Percentiles rank a stretch among this genome's conserved stretches.
These are phyloP conservation scores for Tetrax tetrax DNA, from an alignment of 2,113 vertebrate species.

Conservation along the genomic window DNA sequence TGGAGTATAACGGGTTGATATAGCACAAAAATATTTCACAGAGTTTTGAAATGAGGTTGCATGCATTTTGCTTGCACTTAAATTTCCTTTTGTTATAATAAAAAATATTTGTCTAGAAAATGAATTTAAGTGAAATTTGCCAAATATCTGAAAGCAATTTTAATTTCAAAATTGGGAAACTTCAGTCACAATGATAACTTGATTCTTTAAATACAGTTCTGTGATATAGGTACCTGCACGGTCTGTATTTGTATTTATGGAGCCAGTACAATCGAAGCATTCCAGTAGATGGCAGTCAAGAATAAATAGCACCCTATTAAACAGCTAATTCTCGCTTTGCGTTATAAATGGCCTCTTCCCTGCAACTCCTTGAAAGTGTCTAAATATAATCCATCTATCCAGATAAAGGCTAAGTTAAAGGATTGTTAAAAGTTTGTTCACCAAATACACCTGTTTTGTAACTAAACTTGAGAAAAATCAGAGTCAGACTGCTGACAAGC, in stretches of 20 bases:
- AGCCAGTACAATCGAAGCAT: not conserved
- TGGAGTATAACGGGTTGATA: not conserved
- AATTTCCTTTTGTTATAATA: not conserved
- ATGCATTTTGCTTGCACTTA: not conserved
- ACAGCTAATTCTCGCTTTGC: not conserved
- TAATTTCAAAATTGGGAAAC: not conserved
- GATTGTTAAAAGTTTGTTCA: not conserved
- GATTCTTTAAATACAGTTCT: not conserved
- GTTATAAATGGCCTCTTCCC: not conserved
- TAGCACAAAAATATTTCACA: not conserved
- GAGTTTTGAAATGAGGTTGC: not conserved
- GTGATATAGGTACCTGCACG: fast-evolving
- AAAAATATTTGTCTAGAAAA: not conserved
- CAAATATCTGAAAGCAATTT: not conserved
- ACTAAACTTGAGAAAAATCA: not conserved
- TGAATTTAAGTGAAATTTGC: not conserved
- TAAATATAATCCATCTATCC: not conserved
- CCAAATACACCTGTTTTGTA: not conserved
- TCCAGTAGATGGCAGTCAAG: slow-evolving; percentile 59
- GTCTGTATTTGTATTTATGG: not conserved
- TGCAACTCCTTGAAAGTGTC: not conserved
- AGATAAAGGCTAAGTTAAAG: not conserved
- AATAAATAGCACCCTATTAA: not conserved
- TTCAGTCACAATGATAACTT: not conserved
- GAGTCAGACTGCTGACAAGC: not conserved